Conservation (phyloP, 2,113 vertebrate genomes). For the Peucedramus taeniatus region DNA sequence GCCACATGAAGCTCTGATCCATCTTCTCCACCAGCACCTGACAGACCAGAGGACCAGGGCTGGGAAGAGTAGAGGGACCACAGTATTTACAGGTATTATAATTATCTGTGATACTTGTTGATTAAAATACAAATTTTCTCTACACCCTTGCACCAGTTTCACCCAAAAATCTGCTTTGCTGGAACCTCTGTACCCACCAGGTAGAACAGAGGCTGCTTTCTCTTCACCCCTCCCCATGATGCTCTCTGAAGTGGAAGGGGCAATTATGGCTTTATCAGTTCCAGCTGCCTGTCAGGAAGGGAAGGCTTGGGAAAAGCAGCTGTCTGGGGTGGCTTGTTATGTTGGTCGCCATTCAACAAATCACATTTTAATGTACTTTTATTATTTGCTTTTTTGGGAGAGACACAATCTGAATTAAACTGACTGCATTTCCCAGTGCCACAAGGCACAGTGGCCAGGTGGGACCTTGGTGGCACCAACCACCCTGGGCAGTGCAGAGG, state of each 20-base stretch:
- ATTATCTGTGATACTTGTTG: background rate
- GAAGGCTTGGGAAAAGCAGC: background rate
- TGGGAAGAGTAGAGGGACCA: background rate
- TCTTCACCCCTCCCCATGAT: accelerated
- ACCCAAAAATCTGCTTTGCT: background rate
- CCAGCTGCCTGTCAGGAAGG: background rate
- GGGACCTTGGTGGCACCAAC: background rate
- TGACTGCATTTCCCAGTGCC: background rate
- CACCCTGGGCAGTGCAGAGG: background rate
- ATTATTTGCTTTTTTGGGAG: accelerated
- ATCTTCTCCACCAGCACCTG: background rate
- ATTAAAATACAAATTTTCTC: background rate
- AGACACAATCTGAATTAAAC: background rate
- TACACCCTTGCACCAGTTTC: background rate
- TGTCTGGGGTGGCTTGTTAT: background rate
- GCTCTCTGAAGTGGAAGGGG: background rate
- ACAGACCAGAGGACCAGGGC: background rate
- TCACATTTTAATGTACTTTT: background rate
- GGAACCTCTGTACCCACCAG: background rate
- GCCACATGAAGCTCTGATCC: background rate
- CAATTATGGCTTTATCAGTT: background rate
- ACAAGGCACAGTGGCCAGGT: background rate
- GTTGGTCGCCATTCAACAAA: background rate
- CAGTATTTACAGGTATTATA: background rate
- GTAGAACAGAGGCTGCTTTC: background rate